phyloP scores from a whole-genome alignment of 30 jellyfish, hydroid and myxozoan genomes.

The Cassiopea andromeda region DNA sequence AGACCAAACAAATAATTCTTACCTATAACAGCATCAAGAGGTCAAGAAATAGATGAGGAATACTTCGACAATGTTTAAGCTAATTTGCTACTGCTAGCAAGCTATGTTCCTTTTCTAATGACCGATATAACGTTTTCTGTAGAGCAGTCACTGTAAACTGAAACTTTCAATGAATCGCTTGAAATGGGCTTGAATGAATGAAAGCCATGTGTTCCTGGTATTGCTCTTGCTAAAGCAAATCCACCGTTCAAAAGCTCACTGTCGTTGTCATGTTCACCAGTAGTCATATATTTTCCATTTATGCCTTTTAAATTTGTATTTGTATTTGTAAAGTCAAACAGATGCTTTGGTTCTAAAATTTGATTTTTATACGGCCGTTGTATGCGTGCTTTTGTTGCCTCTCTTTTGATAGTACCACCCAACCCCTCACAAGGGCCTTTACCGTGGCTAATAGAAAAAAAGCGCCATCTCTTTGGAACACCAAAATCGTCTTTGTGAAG shows the following conservation, averaged over 20 bases:
- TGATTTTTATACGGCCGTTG: constrained; percentile 28
- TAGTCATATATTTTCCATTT: not conserved
- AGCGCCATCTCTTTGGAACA: constrained; percentile 4
- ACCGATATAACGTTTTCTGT: no score
- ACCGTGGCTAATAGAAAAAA: constrained; percentile 76
- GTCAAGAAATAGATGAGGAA: no score
- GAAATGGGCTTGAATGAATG: no score
- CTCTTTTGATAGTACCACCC: constrained; percentile 63
- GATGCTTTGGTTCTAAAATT: constrained; percentile 15
- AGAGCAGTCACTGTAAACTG: no score
- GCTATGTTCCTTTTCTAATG: no score
- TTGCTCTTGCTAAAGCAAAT: constrained; percentile 9
- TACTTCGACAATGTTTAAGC: no score
- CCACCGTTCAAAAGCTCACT: constrained; percentile 31
- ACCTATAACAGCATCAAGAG: no score
- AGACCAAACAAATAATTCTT: no score
- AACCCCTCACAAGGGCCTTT: constrained; percentile 71
- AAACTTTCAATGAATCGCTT: no score
- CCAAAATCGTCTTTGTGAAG: constrained; percentile 59
- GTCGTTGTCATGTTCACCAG: not conserved
- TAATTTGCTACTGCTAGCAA: no score
- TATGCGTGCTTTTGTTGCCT: constrained; percentile 43
- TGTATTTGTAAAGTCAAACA: not conserved
- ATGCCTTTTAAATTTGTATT: not conserved
- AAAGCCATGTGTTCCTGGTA: not conserved